These are phyloP conservation scores for Leguminivora glycinivorella DNA, from an alignment of 1,140 invertebrate species.

Conservation along the genomic window DNA sequence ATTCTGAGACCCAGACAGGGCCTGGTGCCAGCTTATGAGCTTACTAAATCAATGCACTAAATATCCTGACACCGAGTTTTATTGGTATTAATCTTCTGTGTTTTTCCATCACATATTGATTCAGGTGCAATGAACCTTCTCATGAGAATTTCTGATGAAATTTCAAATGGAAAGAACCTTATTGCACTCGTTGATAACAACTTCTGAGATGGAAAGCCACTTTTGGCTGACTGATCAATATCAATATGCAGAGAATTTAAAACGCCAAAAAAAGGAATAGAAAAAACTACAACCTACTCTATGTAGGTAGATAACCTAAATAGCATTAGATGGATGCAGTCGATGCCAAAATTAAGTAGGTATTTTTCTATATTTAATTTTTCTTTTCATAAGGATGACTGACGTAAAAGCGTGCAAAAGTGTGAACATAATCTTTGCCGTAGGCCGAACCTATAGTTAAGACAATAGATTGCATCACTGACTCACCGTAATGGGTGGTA, in stretches of 20 bases:
- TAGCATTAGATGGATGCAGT: background rate
- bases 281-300: no score
- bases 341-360: background rate
- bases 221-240: no score
- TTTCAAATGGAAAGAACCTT: no score
- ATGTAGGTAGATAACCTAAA: background rate
- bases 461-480: constrained; percentile 1
- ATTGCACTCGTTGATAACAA: no score
- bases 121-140: no score
- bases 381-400: background rate
- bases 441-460: background rate
- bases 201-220: no score
- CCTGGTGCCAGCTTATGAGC: background rate
- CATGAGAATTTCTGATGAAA: no score
- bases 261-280: no score
- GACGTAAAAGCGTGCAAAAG: background rate
- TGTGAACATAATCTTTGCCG: background rate
- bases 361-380: background rate
- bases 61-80: background rate
- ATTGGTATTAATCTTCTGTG: no score
- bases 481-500: background rate
- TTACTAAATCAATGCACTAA: background rate
- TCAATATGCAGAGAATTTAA: no score
- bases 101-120: no score
- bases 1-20: background rate